A percentile compares a stretch with the other conserved stretches of the same genome.
phyloP scores from a whole-genome alignment of 2,888 invertebrate species.

The Ypsolopha sequella region DNA sequence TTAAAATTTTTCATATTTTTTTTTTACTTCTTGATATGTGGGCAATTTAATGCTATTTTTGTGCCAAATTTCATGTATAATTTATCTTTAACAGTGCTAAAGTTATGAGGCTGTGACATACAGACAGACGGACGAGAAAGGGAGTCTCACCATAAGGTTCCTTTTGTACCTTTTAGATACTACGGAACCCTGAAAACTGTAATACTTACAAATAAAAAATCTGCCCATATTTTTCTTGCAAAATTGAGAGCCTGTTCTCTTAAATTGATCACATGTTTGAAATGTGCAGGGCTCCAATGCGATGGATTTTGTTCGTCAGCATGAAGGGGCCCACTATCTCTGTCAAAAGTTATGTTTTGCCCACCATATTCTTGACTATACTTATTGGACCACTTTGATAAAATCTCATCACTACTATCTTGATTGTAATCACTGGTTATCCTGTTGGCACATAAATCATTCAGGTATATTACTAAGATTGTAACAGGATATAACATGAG shows the following conservation, averaged over 20 bases:
- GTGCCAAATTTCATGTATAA: too few species aligned
- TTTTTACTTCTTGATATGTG: too few species aligned
- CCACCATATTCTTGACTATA: conserved; percentile 77
- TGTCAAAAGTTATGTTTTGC: conserved; percentile 71
- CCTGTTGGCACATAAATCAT: background rate
- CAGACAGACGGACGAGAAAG: too few species aligned
- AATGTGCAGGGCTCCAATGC: conserved; percentile 83
- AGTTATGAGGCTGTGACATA: too few species aligned
- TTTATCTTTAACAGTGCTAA: too few species aligned
- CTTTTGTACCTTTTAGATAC: too few species aligned
- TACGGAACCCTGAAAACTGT: too few species aligned
- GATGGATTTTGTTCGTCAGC: conserved; percentile 73
- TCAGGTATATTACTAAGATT: too few species aligned
- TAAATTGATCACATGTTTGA: conserved; percentile 81
- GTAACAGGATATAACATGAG: background rate
- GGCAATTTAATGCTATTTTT: too few species aligned
- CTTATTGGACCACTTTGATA: background rate
- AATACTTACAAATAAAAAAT: conserved; percentile 86
- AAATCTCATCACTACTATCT: background rate
- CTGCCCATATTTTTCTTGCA: conserved; percentile 86
- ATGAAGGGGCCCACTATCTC: conserved; percentile 33
- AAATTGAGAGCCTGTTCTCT: conserved; percentile 81
- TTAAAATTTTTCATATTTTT: too few species aligned
- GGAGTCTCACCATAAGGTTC: too few species aligned
- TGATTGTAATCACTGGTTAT: conserved; percentile 1